Conservation (phyloP, 2,113 vertebrate genomes). For the Nibea albiflora region DNA sequence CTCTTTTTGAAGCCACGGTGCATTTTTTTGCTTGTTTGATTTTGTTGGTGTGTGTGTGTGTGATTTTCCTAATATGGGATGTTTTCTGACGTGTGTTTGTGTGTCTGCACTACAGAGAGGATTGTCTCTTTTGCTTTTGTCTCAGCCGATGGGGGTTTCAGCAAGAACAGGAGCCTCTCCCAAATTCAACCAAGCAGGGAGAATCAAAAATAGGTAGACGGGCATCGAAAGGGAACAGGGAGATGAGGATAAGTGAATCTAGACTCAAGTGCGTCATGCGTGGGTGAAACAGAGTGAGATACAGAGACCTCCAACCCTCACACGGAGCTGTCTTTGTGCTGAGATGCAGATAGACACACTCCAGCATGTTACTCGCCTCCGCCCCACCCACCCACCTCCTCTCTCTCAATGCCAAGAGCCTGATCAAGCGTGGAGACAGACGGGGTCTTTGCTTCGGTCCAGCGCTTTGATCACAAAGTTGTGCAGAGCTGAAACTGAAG, state of each 20-base stretch:
- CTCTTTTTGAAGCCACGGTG: conserved; percentile 33
- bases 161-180: conserved; percentile 37
- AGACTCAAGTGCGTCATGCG: conserved; percentile 36
- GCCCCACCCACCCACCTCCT: not conserved
- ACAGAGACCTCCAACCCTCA: conserved; percentile 48
- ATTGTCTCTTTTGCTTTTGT: conserved; percentile 53
- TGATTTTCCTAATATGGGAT: conserved; percentile 15
- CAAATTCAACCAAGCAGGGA: conserved; percentile 41
- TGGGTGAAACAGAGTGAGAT: conserved; percentile 54
- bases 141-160: conserved; percentile 32
- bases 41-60: conserved; percentile 21
- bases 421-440: conserved; percentile 55
- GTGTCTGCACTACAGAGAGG: conserved; percentile 7
- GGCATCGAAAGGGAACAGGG: conserved; percentile 17
- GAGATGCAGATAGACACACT: conserved; percentile 39
- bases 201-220: conserved; percentile 49
- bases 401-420: conserved; percentile 26
- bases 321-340: conserved; percentile 42
- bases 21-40: conserved; percentile 29
- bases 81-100: conserved; percentile 17
- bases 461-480: conserved; percentile 59
- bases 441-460: conserved; percentile 4
- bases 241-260: conserved; percentile 61
- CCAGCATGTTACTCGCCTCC: not conserved
- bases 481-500: conserved; percentile 31